These are phyloP conservation scores for Thymelicus lineola DNA, from an alignment of 2,888 invertebrate genomes.

Conservation along the genomic window DNA sequence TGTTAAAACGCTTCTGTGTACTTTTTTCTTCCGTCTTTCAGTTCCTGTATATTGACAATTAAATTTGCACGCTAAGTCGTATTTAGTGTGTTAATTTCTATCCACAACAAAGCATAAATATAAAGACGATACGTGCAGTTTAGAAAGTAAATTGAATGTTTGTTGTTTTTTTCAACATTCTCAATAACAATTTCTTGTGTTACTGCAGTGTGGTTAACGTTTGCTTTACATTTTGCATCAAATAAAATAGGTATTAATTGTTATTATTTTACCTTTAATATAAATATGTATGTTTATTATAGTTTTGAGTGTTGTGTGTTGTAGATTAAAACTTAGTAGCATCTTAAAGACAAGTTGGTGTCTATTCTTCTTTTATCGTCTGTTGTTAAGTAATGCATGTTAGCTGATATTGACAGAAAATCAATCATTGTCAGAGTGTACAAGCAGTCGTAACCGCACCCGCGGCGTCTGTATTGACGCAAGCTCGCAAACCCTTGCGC, in stretches of 20 bases:
- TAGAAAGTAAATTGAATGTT: constrained; percentile 14
- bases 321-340: constrained; percentile 10
- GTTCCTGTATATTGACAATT: not conserved
- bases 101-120: constrained; percentile 13
- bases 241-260: not conserved
- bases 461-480: constrained; percentile 71
- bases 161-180: constrained; percentile 18
- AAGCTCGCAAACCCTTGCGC: constrained; percentile 53
- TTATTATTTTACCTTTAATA: not conserved
- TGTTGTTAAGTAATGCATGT: constrained; percentile 10
- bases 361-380: not conserved
- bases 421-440: constrained; percentile 32
- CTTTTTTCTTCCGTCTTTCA: not conserved
- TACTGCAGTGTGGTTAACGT: not conserved
- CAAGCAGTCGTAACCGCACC: constrained; percentile 57
- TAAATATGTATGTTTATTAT: not conserved
- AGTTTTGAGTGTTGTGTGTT: not conserved
- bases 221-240: constrained; percentile 10
- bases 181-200: constrained; percentile 7
- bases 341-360: not conserved
- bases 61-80: constrained; percentile 1
- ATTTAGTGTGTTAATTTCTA: constrained; percentile 12
- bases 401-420: constrained; percentile 22
- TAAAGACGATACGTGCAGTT: constrained; percentile 1
- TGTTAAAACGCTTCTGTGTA: not conserved